Base-by-base conservation (phyloP, 35 echinoderm and acorn worm species). In the Heliocidaris erythrogramma region DNA sequence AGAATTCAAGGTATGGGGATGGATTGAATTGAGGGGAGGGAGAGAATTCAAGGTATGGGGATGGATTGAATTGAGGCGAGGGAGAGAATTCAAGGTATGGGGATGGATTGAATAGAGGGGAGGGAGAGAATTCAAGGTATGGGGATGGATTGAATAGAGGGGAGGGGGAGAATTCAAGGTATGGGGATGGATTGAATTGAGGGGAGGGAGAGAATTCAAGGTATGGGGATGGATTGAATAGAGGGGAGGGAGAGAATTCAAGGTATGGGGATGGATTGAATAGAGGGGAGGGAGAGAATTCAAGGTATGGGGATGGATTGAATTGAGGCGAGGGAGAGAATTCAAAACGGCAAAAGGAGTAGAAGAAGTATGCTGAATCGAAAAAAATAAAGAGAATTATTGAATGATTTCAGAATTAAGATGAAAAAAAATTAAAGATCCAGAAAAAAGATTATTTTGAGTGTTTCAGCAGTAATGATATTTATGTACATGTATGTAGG, bases 181-280 rank as follows among this genome's bases (percentile, higher is more conserved):
- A n/a, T n/a, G n/a, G n/a, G n/a, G n/a, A n/a, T n/a, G n/a, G n/a
- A n/a, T n/a, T n/a, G n/a, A n/a, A n/a, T n/a, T n/a, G n/a, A n/a
- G n/a, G n/a, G n/a, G n/a, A n/a, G n/a, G 95, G 95, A 99, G 96
- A 95, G 98, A 99, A 94, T 99, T 97, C 59, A 99, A 99, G 94
- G 98, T 99, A 96, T 24, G 42, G 13, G 13, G 85, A 12, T 18
- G 21, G 85, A 85, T 10, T 11, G 21, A 21, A 85, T 10, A 0
- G 1, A 11, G 52, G 10, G 52, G 52, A 56, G 52, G 35, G 35
- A 42, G 35, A 42, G 35, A 56, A 47, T 49, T 92, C 18, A 42
- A 47, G 47, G 98, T 99, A 96, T 24, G 42, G 16, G 9, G 85
- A 9, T 13, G 17, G 85, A 85, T 24, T n/a, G 21, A 11, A 21